Evolutionary conservation across 2,113 vertebrate species (phyloP).

Genomic region (Acrocephalus kingi): DNA sequence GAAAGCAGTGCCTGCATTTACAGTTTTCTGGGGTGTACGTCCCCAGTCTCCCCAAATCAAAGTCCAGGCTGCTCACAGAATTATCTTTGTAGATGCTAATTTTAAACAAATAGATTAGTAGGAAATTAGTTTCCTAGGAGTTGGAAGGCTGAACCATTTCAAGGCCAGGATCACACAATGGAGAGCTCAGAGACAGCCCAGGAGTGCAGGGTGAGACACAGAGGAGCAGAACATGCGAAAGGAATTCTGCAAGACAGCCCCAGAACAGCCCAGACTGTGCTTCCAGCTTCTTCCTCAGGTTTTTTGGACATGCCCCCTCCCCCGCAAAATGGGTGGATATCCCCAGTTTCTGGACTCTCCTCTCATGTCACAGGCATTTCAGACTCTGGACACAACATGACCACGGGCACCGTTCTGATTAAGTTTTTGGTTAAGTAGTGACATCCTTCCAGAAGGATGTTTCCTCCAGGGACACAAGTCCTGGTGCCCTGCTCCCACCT

Average conservation of each 20-base stretch:
- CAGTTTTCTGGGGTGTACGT: not conserved
- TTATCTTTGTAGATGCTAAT: conserved; percentile 41
- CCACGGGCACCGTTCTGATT: fast-evolving
- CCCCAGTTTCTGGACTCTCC: not conserved
- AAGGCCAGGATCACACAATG: not conserved
- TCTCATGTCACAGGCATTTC: not conserved
- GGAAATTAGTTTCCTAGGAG: conserved; percentile 12
- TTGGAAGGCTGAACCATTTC: not conserved
- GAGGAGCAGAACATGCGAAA: not conserved
- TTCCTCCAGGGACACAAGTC: not conserved
- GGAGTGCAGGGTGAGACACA: not conserved
- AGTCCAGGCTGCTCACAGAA: not conserved
- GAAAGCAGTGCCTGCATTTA: conserved; percentile 31
- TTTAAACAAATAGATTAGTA: conserved; percentile 57
- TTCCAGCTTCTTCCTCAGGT: not conserved
- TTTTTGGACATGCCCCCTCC: not conserved
- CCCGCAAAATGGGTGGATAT: not conserved
- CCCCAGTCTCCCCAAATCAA: conserved; percentile 16
- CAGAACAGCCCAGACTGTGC: not conserved
- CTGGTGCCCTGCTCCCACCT: not conserved
- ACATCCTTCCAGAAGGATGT: not conserved
- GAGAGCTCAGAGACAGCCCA: not conserved
- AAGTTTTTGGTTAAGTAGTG: not conserved
- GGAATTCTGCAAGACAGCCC: not conserved
- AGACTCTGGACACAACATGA: fast-evolving